phyloP scores from a whole-genome alignment of 2,888 invertebrate species.

The Andrena praecox region DNA sequence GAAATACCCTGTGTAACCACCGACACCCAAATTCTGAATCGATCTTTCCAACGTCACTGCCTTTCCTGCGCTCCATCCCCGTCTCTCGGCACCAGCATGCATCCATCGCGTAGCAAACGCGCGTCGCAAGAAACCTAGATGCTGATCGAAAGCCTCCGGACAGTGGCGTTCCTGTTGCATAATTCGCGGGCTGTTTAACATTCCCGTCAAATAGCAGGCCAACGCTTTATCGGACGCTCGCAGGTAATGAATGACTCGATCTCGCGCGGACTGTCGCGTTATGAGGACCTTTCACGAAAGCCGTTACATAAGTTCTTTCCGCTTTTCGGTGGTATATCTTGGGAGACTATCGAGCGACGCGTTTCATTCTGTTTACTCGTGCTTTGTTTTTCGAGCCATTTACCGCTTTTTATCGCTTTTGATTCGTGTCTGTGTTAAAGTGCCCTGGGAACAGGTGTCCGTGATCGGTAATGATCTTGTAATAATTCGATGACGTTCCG shows the following conservation, averaged over 20 bases:
- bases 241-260: slow-evolving; percentile 29
- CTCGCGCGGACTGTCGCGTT: not conserved
- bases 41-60: not conserved
- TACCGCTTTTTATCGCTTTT: slow-evolving; percentile 8
- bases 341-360: not conserved
- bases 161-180: not conserved
- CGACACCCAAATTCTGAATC: not conserved
- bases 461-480: not conserved
- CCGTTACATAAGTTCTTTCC: not conserved
- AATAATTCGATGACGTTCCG: not conserved
- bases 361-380: not conserved
- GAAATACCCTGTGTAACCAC: slow-evolving; percentile 71
- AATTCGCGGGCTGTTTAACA: slow-evolving; percentile 9
- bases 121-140: not conserved
- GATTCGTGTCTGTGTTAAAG: not conserved
- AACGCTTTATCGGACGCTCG: slow-evolving; percentile 3
- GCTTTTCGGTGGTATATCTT: not conserved
- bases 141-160: not conserved
- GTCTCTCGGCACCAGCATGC: not conserved
- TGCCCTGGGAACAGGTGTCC: not conserved
- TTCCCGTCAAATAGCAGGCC: slow-evolving; percentile 8
- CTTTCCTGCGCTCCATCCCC: not conserved
- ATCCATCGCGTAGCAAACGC: not conserved
- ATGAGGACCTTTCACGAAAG: not conserved
- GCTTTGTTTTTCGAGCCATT: slow-evolving; percentile 9